phyloP scores from a whole-genome alignment of 2,797 vertebrate genomes.

The Trichosurus vulpecula region DNA sequence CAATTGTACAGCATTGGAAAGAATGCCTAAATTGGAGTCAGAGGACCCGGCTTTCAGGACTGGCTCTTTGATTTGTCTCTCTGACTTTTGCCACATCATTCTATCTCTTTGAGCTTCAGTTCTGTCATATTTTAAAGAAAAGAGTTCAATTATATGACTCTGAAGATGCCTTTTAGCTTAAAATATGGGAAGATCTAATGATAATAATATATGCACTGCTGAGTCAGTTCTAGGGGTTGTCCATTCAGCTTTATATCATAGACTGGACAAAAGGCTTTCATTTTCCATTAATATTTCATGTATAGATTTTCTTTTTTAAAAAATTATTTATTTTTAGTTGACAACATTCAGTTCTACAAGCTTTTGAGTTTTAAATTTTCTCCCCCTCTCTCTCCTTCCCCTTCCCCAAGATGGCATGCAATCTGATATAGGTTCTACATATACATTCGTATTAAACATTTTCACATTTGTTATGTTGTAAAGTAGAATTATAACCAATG shows the following conservation, averaged over 20 bases:
- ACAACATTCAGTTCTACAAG: too few relatives aligned
- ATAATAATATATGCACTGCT: too few relatives aligned
- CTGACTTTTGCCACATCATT: neutral
- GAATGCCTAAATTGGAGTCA: neutral
- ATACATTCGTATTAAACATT: too few relatives aligned
- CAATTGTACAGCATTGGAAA: neutral
- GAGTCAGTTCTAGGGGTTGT: neutral
- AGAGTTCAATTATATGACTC: neutral
- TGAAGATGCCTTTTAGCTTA: neutral
- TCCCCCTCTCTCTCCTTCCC: too few relatives aligned
- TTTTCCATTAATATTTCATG: neutral
- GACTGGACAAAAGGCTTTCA: neutral
- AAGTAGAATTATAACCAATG: too few relatives aligned
- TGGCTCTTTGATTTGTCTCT: neutral
- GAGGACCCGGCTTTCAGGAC: neutral
- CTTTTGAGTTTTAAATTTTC: too few relatives aligned
- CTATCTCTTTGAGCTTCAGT: neutral
- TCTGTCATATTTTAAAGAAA: neutral
- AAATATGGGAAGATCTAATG: neutral
- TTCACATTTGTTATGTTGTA: too few relatives aligned
- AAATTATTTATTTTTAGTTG: too few relatives aligned
- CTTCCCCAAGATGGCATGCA: too few relatives aligned
- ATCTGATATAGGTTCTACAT: too few relatives aligned
- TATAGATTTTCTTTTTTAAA: neutral
- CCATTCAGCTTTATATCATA: neutral